Evolutionary conservation across 2,113 vertebrate genomes (phyloP), one percentile per base, ranked within the genome.

Genomic region (Chitala chitala): DNA sequence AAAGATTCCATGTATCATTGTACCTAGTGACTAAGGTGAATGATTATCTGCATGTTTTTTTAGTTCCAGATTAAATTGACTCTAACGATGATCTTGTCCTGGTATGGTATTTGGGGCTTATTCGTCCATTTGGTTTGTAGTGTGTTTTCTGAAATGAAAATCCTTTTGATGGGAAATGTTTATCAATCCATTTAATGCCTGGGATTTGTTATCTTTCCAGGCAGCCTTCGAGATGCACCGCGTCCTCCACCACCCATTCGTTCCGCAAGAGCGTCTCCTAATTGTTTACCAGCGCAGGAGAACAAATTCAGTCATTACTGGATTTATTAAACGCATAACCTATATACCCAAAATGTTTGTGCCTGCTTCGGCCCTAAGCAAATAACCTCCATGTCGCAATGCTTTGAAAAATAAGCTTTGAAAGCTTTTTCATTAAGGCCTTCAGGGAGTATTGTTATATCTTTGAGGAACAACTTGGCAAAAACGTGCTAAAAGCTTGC

Each of bases 401-500:
- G 78, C 76, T 81, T 78, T 84, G 85, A 80, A 84, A 85, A 90
- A 89, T 86, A 87, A 82, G 85, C 83, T 79, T 56, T 90, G 83
- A 91, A 90, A 91, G 90, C 89, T 89, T 91, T 91, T 90, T 90
- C 87, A 91, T 90, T 86, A 87, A 42, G 76, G 74, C 78, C 61
- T 80, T 82, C 82, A 78, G 83, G 81, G 84, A 79, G 82, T 10
- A 26, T 46, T 84, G 76, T 75, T 61, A 77, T 13, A 76, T 78
- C 73, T 82, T 85, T 84, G 78, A 84, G 83, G 73, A 74, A 81
- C 71, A 77, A 75, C 76, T 84, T 79, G 80, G 78, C 78, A 76
- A 56, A 80, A 79, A 74, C 82, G 83, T 78, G 74, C 81, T 87
- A 87, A 89, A 90, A 89, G 85, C 85, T 79, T 78, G 76, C 65